These are phyloP conservation scores for Macrobrachium rosenbergii DNA, from an alignment of 1,140 invertebrate genomes.

Conservation along the genomic window DNA sequence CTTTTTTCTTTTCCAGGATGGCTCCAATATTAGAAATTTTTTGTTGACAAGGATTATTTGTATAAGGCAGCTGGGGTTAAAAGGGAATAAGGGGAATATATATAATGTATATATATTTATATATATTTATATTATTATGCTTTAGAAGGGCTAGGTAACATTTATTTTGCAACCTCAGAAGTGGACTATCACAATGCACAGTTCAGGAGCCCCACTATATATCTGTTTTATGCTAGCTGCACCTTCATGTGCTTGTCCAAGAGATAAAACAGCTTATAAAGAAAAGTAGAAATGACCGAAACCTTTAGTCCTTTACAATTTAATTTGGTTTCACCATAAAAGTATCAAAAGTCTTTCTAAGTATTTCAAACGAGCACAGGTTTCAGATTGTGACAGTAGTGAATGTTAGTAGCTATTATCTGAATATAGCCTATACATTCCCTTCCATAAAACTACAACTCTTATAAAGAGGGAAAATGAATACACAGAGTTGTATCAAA, in stretches of 20 bases:
- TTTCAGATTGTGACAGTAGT: constrained; percentile 51
- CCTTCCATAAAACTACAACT: constrained; percentile 23
- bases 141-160: constrained; percentile 55
- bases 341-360: constrained; percentile 51
- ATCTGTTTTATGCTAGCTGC: neutral
- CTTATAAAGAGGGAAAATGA: constrained; percentile 34
- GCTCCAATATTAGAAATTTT: too few relatives aligned
- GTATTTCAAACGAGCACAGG: constrained; percentile 51
- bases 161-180: constrained; percentile 52
- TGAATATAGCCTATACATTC: constrained; percentile 43
- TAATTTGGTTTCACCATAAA: constrained; percentile 30
- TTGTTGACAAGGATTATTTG: constrained; percentile 46
- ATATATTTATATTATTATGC: constrained; percentile 39
- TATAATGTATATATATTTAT: too few relatives aligned
- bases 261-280: too few relatives aligned
- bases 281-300: neutral
- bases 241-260: too few relatives aligned
- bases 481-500: constrained; percentile 46
- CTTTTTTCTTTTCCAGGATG: constrained; percentile 25
- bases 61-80: constrained; percentile 59
- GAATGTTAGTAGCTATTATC: constrained; percentile 55
- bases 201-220: constrained; percentile 55
- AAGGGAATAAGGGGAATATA: constrained; percentile 42
- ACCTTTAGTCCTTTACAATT: constrained; percentile 44
- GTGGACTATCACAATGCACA: constrained; percentile 61